A percentile compares a stretch with the other conserved stretches of the same genome.
These are phyloP conservation scores for Sturnira hondurensis DNA, from an alignment of 2,113 vertebrate genomes.

Conservation along the genomic window DNA sequence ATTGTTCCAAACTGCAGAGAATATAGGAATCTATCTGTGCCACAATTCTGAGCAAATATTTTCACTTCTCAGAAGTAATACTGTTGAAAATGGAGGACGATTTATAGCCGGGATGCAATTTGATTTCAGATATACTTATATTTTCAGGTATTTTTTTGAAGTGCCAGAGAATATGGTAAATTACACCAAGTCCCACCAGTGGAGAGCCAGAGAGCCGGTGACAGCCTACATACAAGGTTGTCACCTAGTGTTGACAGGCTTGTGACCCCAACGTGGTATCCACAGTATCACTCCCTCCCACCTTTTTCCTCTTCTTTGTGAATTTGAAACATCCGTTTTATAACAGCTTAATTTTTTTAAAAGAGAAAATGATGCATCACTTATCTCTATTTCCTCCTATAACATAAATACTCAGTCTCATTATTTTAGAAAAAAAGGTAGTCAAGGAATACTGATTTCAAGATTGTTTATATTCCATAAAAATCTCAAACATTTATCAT, in stretches of 20 bases:
- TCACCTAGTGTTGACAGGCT: neutral
- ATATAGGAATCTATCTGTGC: neutral
- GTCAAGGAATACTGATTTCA: slow-evolving; percentile 25
- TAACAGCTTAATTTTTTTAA: neutral
- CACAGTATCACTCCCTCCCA: neutral
- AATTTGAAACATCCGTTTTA: neutral
- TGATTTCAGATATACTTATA: neutral
- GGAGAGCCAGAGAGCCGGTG: neutral
- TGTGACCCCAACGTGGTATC: neutral
- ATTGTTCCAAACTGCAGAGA: neutral
- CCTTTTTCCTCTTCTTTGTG: neutral
- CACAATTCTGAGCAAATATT: neutral
- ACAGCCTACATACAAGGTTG: neutral
- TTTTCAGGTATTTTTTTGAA: neutral
- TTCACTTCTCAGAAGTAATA: neutral
- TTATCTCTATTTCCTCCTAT: neutral
- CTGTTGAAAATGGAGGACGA: neutral
- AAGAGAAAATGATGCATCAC: neutral
- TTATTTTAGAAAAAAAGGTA: neutral
- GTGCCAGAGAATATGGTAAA: neutral
- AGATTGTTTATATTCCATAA: slow-evolving; percentile 46
- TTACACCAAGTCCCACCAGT: neutral
- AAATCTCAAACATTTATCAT: slow-evolving; percentile 62
- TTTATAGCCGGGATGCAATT: neutral
- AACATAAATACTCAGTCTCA: neutral